Conservation (phyloP, 2,888 invertebrate species). For the Conus canariensis region DNA sequence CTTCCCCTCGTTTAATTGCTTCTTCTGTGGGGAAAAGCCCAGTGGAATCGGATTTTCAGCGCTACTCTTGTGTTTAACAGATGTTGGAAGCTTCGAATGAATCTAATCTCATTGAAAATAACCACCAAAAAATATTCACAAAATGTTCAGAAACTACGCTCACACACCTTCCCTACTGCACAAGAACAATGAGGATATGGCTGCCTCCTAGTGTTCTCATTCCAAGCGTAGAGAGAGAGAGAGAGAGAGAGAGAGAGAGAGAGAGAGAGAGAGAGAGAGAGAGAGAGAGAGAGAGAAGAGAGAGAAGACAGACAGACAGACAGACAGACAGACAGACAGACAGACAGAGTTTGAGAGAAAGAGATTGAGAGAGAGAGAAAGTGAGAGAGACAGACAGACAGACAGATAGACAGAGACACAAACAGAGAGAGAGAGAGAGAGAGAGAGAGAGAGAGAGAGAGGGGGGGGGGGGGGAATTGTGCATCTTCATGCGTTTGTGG, state of each 20-base stretch:
- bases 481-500: background rate
- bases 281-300: background rate
- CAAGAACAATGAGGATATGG: background rate
- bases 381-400: background rate
- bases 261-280: background rate
- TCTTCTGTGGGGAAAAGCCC: no score
- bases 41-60: no score
- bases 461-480: background rate
- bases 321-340: background rate
- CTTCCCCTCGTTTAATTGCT: background rate
- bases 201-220: background rate
- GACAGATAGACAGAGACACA: background rate
- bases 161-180: background rate
- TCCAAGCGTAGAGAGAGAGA: background rate
- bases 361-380: background rate
- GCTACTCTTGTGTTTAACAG: no score
- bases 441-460: constrained; percentile 1
- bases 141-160: background rate
- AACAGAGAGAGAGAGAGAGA: background rate
- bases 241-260: no score
- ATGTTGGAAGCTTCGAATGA: background rate
- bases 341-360: background rate
- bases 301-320: background rate
- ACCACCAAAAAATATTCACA: background rate
- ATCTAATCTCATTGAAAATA: no score